Evolutionary conservation across 2,888 invertebrate species (phyloP).

Genomic region (Acronicta leporina): DNA sequence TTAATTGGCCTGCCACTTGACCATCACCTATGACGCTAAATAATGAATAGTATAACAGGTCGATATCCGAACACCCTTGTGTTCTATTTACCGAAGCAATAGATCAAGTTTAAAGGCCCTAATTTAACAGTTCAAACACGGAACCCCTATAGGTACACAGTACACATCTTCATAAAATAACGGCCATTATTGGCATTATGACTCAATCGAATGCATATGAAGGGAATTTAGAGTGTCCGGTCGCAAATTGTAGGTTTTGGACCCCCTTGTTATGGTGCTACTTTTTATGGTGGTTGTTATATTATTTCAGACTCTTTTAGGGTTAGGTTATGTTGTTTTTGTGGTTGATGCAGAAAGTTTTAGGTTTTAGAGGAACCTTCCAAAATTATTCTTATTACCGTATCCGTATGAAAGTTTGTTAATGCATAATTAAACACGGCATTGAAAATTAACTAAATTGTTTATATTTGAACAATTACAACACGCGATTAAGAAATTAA

Average conservation of each 20-base stretch:
- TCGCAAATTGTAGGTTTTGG: constrained; percentile 77
- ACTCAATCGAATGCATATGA: constrained; percentile 80
- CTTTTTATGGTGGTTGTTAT: constrained; percentile 38
- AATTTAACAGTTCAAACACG: constrained; percentile 76
- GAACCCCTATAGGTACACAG: constrained; percentile 72
- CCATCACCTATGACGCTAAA: constrained; percentile 34
- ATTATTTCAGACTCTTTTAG: constrained; percentile 43
- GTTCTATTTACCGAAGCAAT: constrained; percentile 70
- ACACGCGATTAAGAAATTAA: too few relatives aligned
- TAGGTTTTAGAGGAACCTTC: background rate
- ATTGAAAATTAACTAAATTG: too few relatives aligned
- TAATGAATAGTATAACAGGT: constrained; percentile 33
- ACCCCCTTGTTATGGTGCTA: constrained; percentile 63
- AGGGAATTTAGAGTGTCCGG: constrained; percentile 78
- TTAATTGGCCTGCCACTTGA: constrained; percentile 21
- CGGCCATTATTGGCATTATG: constrained; percentile 79
- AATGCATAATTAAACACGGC: too few relatives aligned
- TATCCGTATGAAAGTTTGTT: too few relatives aligned
- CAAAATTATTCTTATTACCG: too few relatives aligned
- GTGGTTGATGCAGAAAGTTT: background rate
- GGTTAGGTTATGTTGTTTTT: constrained; percentile 10
- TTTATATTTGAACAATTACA: too few relatives aligned
- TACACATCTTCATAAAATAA: constrained; percentile 77
- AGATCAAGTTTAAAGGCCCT: constrained; percentile 77
- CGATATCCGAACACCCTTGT: constrained; percentile 37